These are phyloP conservation scores for Gnathonemus longibarbis DNA, from an alignment of 2,113 vertebrate genomes.

Conservation along the genomic window DNA sequence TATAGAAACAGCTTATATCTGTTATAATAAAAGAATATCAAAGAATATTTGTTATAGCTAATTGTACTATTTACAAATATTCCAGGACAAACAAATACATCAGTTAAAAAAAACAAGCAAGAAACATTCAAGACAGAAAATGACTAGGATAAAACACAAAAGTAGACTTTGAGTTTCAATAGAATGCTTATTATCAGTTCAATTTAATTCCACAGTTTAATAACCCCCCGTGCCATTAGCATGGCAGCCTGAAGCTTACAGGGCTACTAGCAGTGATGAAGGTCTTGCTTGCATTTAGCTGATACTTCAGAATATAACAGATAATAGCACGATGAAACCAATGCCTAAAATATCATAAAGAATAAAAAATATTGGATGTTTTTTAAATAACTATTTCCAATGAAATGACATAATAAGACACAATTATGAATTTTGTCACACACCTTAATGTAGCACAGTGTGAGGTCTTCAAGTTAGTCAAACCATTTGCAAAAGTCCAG, in stretches of 20 bases:
- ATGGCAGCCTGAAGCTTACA: background rate
- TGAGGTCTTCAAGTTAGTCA: background rate
- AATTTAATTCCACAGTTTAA: background rate
- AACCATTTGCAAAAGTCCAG: background rate
- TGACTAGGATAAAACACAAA: background rate
- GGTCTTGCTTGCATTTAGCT: background rate
- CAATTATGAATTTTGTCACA: background rate
- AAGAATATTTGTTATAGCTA: background rate
- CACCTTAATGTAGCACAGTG: background rate
- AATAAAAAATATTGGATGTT: background rate
- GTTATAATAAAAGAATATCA: background rate
- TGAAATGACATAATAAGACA: background rate
- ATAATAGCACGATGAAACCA: background rate
- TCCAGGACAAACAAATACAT: background rate
- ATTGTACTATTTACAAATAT: background rate
- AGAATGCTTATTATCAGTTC: background rate
- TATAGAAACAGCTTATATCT: background rate
- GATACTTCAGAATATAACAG: background rate
- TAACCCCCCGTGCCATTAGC: background rate
- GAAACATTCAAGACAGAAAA: background rate
- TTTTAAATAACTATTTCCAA: background rate
- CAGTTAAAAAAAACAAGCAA: background rate
- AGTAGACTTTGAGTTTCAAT: background rate
- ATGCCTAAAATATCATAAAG: background rate
- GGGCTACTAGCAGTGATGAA: background rate